Conservation (phyloP, 2,888 invertebrate genomes). For the Eupithecia pulchellata region DNA sequence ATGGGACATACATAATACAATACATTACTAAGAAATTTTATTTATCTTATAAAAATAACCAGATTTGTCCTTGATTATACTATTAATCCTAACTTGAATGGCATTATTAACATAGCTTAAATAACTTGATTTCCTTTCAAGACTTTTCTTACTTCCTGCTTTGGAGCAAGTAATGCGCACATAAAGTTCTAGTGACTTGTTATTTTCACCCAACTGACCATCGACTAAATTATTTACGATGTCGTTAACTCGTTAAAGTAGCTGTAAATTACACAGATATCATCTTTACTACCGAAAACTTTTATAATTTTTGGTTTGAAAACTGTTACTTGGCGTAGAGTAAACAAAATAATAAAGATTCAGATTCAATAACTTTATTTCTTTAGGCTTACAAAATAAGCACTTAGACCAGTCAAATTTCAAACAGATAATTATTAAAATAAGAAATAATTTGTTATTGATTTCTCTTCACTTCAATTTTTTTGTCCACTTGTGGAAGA, state of each 20-base stretch:
- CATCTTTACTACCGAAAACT: constrained; percentile 47
- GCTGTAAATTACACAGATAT: constrained; percentile 67
- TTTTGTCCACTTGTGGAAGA: no score
- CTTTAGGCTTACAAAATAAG: neutral
- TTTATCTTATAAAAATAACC: no score
- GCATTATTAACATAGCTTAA: constrained; percentile 5
- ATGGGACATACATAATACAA: no score
- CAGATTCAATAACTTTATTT: neutral
- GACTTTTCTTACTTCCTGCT: constrained; percentile 11
- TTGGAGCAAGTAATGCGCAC: constrained; percentile 30
- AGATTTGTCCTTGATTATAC: neutral
- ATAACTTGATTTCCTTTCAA: constrained; percentile 19
- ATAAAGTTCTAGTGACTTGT: constrained; percentile 43
- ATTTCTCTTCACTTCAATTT: no score
- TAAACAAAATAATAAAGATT: constrained; percentile 26
- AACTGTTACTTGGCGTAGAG: neutral
- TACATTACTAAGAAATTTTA: no score
- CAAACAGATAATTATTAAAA: no score
- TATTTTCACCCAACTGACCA: constrained; percentile 37
- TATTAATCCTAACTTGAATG: neutral
- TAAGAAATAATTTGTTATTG: no score
- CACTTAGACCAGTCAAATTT: no score
- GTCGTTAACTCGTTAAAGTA: constrained; percentile 69
- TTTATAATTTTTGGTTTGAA: constrained; percentile 32
- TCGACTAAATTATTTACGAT: constrained; percentile 62